Base-by-base conservation (phyloP, 2,797 vertebrate genomes). In the Phylloscopus collybita region DNA sequence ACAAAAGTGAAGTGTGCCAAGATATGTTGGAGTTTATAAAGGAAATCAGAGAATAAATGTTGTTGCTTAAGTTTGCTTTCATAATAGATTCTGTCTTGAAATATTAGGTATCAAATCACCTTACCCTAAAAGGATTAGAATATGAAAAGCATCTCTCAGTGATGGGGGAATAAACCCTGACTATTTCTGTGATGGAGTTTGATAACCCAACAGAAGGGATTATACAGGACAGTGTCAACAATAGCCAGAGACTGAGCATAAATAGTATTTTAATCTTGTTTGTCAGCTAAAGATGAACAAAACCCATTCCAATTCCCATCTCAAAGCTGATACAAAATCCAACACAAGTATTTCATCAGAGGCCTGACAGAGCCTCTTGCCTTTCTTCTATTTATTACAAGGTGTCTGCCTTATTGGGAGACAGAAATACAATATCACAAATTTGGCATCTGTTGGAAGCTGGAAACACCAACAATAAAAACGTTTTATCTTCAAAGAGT, bases 21-120 rank as follows among this genome's bases (percentile, higher is more conserved):
- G 80, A 67, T 89, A 32, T 5, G 19, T 51, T 94, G 57, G 81
- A 90, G 80, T 91, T 94, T 80, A 94, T 86, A 95, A 96, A 95
- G 78, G 86, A 81, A 96, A 93, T 79, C 61, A 92, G 72, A 66
- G 62, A 92, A 79, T 61, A 91, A 87, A 82, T 5, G 70, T 57
- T 49, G 73, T 29, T 70, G 45, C 65, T 62, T 86, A 76, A 75
- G 91, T 96, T 84, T 79, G n/a, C 64, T 61, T 74, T 91, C n/a
- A 15, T 69, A 82, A 87, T 19, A 60, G 57, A 90, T 42, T 85
- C 57, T 81, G 80, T 45, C 76, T 96, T 88, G 51, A 93, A 80
- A 96, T 64, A 85, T 67, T 60, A 71, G 40, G 26, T 91, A 75
- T 96, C 83, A 93, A 92, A 94, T 65, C 57, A 27, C 56, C 62